Conservation (phyloP, 2,113 vertebrate species). For the Emydocephalus ijimae region DNA sequence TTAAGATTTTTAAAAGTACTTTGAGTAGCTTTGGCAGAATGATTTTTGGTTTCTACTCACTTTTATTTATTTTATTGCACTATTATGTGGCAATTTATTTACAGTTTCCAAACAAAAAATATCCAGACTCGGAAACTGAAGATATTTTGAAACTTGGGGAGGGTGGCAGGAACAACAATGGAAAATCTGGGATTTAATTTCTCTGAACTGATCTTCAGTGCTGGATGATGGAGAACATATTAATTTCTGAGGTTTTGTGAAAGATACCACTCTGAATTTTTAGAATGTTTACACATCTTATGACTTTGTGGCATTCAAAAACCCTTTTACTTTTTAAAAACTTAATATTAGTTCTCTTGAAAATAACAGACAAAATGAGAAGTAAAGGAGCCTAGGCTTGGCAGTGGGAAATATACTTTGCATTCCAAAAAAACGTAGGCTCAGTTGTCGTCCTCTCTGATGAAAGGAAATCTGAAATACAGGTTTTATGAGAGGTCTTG, state of each 20-base stretch:
- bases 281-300: background rate
- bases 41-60: background rate
- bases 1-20: background rate
- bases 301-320: background rate
- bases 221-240: background rate
- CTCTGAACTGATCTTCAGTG: background rate
- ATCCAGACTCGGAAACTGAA: background rate
- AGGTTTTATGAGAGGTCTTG: background rate
- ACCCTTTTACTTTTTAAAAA: background rate
- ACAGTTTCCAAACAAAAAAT: background rate
- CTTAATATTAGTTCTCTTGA: background rate
- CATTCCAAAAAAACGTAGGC: background rate
- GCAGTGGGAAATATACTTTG: background rate
- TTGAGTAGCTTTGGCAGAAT: conserved; percentile 2
- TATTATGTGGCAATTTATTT: background rate
- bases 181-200: background rate
- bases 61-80: background rate
- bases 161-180: background rate
- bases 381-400: background rate
- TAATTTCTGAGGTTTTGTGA: background rate
- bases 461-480: background rate
- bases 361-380: background rate
- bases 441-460: background rate
- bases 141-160: background rate
- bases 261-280: background rate